A percentile compares a stretch with the other conserved stretches of the same genome.
Evolutionary conservation across 1,140 invertebrate genomes (phyloP).

Genomic region (Orussus abietinus): DNA sequence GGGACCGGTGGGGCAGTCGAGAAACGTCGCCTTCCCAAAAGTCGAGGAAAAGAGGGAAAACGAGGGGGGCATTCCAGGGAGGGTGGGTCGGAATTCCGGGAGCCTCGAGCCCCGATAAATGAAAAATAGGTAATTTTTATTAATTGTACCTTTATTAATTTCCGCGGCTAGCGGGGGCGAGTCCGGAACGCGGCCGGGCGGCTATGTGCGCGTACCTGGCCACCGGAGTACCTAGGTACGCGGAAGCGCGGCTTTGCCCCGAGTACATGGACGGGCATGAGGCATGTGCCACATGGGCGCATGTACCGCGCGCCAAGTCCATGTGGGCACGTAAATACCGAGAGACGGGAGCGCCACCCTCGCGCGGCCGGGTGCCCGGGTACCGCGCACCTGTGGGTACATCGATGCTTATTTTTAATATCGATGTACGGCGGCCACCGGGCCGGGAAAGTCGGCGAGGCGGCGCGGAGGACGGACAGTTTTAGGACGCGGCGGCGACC

Average conservation of each 20-base stretch:
- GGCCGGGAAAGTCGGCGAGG: background rate
- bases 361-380: conserved; percentile 4
- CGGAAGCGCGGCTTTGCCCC: no score
- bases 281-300: conserved; percentile 1
- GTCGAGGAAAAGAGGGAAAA: conserved; percentile 12
- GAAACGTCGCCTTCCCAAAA: conserved; percentile 1
- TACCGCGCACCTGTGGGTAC: conserved; percentile 13
- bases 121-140: conserved; percentile 47
- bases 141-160: conserved; percentile 46
- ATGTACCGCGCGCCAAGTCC: conserved; percentile 1
- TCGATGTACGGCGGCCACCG: conserved; percentile 13
- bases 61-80: conserved; percentile 9
- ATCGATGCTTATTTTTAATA: conserved; percentile 25
- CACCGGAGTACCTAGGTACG: background rate
- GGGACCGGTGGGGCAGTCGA: conserved; percentile 7
- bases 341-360: no score
- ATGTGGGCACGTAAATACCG: background rate
- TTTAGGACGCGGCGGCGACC: no score
- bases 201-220: background rate
- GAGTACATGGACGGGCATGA: background rate
- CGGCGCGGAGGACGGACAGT: background rate
- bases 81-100: no score
- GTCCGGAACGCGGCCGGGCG: conserved; percentile 5
- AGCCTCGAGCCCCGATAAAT: conserved; percentile 32
- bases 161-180: conserved; percentile 19